phyloP scores from a whole-genome alignment of 2,113 vertebrate species.

The Verasper variegatus region DNA sequence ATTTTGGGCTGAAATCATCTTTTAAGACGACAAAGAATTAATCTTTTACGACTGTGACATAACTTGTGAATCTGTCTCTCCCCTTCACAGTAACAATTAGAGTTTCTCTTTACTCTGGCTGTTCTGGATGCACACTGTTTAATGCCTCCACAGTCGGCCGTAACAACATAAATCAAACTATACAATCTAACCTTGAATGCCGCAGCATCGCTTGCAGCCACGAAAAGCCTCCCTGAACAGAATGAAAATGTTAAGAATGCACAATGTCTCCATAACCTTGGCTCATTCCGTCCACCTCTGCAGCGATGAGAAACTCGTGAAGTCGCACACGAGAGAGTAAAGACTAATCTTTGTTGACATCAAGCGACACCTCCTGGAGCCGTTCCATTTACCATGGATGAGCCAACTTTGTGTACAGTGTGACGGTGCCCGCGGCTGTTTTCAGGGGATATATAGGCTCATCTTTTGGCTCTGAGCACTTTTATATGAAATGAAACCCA shows the following conservation, averaged over 20 bases:
- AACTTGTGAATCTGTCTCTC: not conserved
- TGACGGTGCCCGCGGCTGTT: constrained; percentile 27
- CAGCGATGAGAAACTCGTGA: constrained; percentile 16
- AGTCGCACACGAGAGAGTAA: constrained; percentile 13
- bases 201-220: not conserved
- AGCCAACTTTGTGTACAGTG: constrained; percentile 14
- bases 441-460: constrained; percentile 13
- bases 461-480: constrained; percentile 15
- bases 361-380: constrained; percentile 21
- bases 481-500: constrained; percentile 28
- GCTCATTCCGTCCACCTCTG: not conserved
- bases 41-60: not conserved
- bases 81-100: no score
- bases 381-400: constrained; percentile 4
- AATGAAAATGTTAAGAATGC: not conserved
- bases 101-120: no score
- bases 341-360: constrained; percentile 34
- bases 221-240: not conserved
- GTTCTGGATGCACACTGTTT: no score
- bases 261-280: not conserved
- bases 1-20: no score
- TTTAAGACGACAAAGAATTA: no score
- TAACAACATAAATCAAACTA: not conserved
- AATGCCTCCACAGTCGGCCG: not conserved
- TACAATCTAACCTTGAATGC: not conserved